Evolutionary conservation across 2,113 vertebrate genomes (phyloP).

Genomic region (Aviceda subcristata): DNA sequence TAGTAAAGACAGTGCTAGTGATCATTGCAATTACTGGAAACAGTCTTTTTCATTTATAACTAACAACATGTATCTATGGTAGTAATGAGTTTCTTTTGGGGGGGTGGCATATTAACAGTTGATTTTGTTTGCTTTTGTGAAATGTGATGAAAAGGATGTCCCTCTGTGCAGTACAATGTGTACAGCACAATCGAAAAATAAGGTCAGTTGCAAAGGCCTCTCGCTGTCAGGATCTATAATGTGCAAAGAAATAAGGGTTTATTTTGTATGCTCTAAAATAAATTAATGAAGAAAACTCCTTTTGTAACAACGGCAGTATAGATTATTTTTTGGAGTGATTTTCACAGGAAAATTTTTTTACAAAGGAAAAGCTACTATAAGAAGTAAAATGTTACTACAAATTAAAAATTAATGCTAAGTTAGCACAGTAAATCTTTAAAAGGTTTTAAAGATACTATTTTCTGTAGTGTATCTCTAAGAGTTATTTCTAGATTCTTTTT

Average conservation of each 20-base stretch:
- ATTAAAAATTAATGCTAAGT: not conserved
- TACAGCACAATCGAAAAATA: not conserved
- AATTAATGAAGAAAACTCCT: not conserved
- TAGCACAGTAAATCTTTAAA: not conserved
- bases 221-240: not conserved
- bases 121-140: not conserved
- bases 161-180: not conserved
- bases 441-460: not conserved
- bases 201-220: not conserved
- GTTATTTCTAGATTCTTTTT: not conserved
- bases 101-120: not conserved
- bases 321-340: not conserved
- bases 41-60: not conserved
- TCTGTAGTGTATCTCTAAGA: not conserved
- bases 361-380: not conserved
- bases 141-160: not conserved
- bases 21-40: not conserved
- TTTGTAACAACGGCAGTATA: not conserved
- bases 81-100: not conserved
- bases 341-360: not conserved
- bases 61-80: not conserved
- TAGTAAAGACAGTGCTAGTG: not conserved
- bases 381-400: not conserved
- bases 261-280: not conserved
- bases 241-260: not conserved